Conservation (phyloP, 1,140 invertebrate species). For the Brachionus koreanus region DNA sequence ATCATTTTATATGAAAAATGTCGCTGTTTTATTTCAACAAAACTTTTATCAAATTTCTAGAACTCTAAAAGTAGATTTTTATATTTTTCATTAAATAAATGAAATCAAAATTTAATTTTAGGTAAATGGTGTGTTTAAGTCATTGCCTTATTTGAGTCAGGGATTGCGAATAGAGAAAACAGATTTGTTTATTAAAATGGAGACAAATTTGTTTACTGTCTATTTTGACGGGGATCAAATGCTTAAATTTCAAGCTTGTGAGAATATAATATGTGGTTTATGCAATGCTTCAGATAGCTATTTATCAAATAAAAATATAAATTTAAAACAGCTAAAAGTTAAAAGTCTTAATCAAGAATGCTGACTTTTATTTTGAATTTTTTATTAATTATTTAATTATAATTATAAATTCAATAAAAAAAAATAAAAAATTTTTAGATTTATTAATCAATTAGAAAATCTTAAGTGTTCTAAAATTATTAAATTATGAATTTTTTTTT, state of each 20-base stretch:
- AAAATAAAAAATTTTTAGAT: too few species aligned
- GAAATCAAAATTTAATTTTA: background rate
- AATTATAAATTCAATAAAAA: too few species aligned
- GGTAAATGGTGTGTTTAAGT: background rate
- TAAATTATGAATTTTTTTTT: too few species aligned
- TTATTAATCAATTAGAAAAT: too few species aligned
- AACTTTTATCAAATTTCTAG: constrained; percentile 15
- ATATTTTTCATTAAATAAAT: background rate
- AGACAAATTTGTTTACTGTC: background rate
- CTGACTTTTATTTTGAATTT: background rate
- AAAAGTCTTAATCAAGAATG: background rate
- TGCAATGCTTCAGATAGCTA: background rate
- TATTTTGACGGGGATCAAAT: constrained; percentile 17
- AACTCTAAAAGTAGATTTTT: background rate
- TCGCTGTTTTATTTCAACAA: background rate
- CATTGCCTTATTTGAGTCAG: background rate
- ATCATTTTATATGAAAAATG: constrained; percentile 1
- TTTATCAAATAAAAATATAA: background rate
- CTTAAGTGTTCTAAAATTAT: too few species aligned
- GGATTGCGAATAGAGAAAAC: background rate
- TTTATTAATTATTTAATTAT: background rate
- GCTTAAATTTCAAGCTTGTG: constrained; percentile 5
- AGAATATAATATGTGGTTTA: background rate
- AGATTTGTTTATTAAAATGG: background rate
- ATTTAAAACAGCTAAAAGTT: background rate